These are phyloP conservation scores for Dipodomys spectabilis DNA, from an alignment of 2,113 vertebrate genomes.

Conservation along the genomic window DNA sequence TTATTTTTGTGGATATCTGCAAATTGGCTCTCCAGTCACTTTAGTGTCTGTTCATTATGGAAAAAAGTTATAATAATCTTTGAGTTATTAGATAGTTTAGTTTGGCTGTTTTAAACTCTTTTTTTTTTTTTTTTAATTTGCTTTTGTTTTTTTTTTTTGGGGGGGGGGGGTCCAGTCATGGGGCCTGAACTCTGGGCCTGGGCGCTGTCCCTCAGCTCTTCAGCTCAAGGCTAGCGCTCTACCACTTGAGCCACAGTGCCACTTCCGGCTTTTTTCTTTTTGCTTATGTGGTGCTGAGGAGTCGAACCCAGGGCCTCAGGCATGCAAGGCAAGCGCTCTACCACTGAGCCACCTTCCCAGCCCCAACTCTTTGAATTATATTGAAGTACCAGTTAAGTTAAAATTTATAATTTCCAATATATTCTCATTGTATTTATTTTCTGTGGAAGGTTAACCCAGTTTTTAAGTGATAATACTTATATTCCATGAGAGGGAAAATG, in stretches of 20 bases:
- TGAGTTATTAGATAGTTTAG: slow-evolving; percentile 40
- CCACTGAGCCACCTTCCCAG: no score
- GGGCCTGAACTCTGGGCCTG: no score
- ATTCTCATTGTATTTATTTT: slow-evolving; percentile 35
- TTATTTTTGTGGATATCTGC: slow-evolving; percentile 22
- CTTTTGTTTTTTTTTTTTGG: no score
- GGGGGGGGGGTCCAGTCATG: no score
- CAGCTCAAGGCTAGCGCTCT: no score
- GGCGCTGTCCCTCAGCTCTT: no score
- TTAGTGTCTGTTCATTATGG: slow-evolving; percentile 7
- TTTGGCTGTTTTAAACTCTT: not conserved
- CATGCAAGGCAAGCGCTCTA: no score
- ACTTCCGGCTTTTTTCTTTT: no score
- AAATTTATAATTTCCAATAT: slow-evolving; percentile 47
- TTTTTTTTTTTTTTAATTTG: no score
- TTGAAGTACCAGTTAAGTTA: slow-evolving; percentile 26
- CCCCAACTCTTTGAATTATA: slow-evolving; percentile 12
- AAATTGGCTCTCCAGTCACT: not conserved
- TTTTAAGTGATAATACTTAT: slow-evolving; percentile 48
- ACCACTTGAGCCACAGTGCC: no score
- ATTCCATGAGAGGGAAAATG: slow-evolving; percentile 2
- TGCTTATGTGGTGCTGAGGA: no score
- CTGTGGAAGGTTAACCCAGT: not conserved
- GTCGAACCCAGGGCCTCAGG: no score
- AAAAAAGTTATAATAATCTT: slow-evolving; percentile 28